Conservation (phyloP, 2,113 vertebrate species). For the Brachyistius frenatus region DNA sequence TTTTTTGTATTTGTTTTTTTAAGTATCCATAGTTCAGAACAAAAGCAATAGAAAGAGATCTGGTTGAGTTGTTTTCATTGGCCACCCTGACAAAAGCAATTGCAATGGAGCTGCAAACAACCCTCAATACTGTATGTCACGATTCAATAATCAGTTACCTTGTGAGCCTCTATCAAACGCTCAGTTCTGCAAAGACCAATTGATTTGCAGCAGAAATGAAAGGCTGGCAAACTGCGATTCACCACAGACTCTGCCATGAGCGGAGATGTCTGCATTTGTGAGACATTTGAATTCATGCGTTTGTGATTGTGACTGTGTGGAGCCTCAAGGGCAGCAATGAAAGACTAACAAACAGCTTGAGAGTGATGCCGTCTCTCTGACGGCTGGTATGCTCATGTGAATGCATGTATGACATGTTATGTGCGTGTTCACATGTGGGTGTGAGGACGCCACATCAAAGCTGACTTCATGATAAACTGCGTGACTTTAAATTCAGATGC, state of each 20-base stretch:
- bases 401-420: constrained; percentile 7
- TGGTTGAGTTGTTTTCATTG: constrained; percentile 33
- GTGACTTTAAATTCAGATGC: not conserved
- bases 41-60: constrained; percentile 40
- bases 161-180: constrained; percentile 67
- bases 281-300: constrained; percentile 19
- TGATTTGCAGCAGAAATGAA: constrained; percentile 77
- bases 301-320: constrained; percentile 15
- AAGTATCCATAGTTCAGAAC: constrained; percentile 1
- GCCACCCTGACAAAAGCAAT: constrained; percentile 20
- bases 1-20: no score
- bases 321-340: constrained; percentile 41
- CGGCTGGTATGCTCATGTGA: not conserved
- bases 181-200: constrained; percentile 73
- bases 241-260: constrained; percentile 41
- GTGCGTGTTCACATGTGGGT: not conserved
- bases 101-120: constrained; percentile 52
- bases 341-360: constrained; percentile 59
- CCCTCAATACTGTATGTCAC: constrained; percentile 55
- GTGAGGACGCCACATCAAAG: not conserved
- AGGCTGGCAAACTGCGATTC: constrained; percentile 66
- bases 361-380: constrained; percentile 58
- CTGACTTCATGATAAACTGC: not conserved
- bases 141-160: constrained; percentile 73
- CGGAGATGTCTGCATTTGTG: constrained; percentile 56